Conservation (phyloP, 2,113 vertebrate species). For the Thunnus thynnus region DNA sequence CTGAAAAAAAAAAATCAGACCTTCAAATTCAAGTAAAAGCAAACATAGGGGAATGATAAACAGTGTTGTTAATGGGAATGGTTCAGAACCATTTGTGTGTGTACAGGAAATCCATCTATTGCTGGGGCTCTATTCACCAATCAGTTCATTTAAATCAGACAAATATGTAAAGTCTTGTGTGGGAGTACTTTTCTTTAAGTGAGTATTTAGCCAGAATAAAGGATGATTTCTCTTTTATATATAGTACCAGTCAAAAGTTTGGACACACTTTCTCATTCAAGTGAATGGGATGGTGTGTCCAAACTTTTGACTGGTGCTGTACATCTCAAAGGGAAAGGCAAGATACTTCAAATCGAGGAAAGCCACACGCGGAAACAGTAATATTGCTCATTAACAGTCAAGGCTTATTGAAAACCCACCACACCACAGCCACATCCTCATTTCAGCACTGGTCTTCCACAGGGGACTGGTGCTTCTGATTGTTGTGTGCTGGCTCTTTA, state of each 20-base stretch:
- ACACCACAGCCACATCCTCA: slow-evolving; percentile 59
- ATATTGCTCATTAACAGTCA: slow-evolving; percentile 48
- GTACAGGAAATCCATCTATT: slow-evolving; percentile 8
- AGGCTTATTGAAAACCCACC: slow-evolving; percentile 44
- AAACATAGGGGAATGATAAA: slow-evolving; percentile 2
- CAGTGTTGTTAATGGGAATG: neutral
- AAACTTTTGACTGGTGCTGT: no score
- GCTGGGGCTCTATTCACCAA: neutral
- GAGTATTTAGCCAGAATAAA: neutral
- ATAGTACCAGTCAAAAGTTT: no score
- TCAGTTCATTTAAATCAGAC: neutral
- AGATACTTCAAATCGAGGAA: slow-evolving; percentile 16
- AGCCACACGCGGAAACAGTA: slow-evolving; percentile 30
- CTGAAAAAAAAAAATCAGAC: neutral
- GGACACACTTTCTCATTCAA: no score
- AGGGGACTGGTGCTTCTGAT: slow-evolving; percentile 45
- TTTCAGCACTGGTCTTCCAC: slow-evolving; percentile 49
- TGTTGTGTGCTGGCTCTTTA: slow-evolving; percentile 55
- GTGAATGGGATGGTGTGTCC: no score
- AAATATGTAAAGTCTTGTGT: neutral
- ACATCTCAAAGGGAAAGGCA: neutral
- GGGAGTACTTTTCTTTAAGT: neutral
- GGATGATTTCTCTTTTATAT: neutral
- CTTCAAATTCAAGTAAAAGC: neutral
- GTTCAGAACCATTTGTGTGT: neutral